Percentiles rank a stretch among this genome's conserved stretches.
Evolutionary conservation across 2,888 invertebrate genomes (phyloP).

Genomic region (Tipula vernalis): DNA sequence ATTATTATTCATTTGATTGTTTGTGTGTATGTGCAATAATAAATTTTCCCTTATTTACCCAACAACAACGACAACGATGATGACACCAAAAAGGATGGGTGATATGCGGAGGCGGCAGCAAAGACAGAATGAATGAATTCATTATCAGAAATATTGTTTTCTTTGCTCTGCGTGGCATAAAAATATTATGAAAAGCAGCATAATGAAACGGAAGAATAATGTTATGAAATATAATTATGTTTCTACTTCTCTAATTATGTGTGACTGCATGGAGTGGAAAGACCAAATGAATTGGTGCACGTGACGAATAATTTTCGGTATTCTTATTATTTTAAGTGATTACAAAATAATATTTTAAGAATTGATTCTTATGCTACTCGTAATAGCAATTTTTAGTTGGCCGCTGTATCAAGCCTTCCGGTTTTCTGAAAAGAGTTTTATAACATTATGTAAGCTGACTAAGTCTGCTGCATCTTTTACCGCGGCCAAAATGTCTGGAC

Average conservation of each 20-base stretch:
- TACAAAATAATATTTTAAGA: too few relatives aligned
- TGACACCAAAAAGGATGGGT: not conserved
- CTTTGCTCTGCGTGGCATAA: not conserved
- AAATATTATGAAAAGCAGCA: not conserved
- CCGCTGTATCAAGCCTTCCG: too few relatives aligned
- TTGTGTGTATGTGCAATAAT: not conserved
- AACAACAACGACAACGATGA: not conserved
- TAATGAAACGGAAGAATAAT: not conserved
- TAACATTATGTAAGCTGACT: too few relatives aligned
- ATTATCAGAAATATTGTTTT: not conserved
- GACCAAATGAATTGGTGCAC: not conserved
- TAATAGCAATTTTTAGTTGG: too few relatives aligned
- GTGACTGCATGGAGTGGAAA: not conserved
- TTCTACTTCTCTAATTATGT: not conserved
- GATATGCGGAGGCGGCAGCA: not conserved
- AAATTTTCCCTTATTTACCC: not conserved
- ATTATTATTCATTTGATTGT: conserved; percentile 4
- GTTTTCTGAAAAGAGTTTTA: too few relatives aligned
- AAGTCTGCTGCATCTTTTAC: too few relatives aligned
- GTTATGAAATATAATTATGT: not conserved
- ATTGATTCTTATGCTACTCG: too few relatives aligned
- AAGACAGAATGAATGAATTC: not conserved
- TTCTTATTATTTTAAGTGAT: too few relatives aligned
- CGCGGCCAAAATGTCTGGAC: too few relatives aligned
- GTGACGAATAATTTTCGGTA: not conserved